Base-by-base conservation (phyloP, 2,797 vertebrate genomes). In the Telmatherina bonti region DNA sequence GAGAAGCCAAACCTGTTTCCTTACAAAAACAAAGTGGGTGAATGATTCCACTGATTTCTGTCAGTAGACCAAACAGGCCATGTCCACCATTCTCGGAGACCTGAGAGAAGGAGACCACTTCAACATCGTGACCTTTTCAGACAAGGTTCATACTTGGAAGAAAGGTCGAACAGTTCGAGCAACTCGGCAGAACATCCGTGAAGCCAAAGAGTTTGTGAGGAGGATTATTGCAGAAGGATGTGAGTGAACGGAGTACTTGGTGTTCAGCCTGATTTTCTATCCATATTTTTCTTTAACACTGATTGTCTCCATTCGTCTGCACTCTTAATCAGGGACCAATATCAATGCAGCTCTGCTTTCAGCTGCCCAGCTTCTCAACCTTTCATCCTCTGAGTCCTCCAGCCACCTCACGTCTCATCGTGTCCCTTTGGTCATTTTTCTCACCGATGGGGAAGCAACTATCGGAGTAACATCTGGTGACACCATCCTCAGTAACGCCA, bases 51-150 rank as follows among this genome's bases (percentile, higher is more conserved):
- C 15, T 57, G 0, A 9, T 85, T 51, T 75, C 31, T 86, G 81
- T 76, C 80, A 80, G 76, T 92, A 97, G 96, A 97, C 95, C 47
- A 96, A 96, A 79, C 95, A 94, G 73, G 95, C 96, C 22, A 96
- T 96, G 95, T 81, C 77, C 55, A 94, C 94, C 41, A 96, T 96
- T 67, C 92, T 97, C 3, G 87, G 87, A n/a, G 96, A 96, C 70
- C 93, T 96, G 1, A 90, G 88, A 56, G 92, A 95, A 62, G 94
- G 93, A 0, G 95, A 97, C 88, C 90, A 93, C 88, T 96, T 97
- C 88, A 97, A 97, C 78, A 95, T 97, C 76, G 93, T 96, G 76
- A 96, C 94, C 59, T 97, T 97, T 92, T 96, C 96, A 5, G 95
- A 96, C 57, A 91, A 85, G 4, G 93, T 96, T 53, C 91, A 93